Base-by-base conservation (phyloP, 2,888 invertebrate species). In the Drosophila helvetica region DNA sequence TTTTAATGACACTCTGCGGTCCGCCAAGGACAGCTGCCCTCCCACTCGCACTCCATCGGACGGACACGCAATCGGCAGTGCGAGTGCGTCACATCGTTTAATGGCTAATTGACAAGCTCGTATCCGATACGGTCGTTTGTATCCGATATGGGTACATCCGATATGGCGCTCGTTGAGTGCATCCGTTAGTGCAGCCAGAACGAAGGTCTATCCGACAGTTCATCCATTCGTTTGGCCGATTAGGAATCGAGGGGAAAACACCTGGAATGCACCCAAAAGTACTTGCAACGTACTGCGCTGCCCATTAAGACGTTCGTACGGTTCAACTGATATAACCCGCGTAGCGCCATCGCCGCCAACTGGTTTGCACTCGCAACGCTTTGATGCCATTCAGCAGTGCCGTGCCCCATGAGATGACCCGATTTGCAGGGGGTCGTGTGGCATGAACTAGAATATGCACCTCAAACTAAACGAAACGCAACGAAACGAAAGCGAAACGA, bases 361-460 rank as follows among this genome's bases (percentile, higher is more conserved):
- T 38, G 5, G 6, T 38, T 38, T 38, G 38, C 38, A 38, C 38
- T 38, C 38, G 38, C 38, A 38, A 15, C 38, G 38, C 38, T 38
- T 38, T 38, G 38, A 38, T 38, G 33, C 47, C 47, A 52, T 25
- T 27, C 27, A 27, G 27, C 27, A 1, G 27, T 27, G 27, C 8
- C 27, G 22, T 52, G 38, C 53, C 10, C 19, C 53, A 22, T 9
- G 8, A n/a, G n/a, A 30, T 47, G 47, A 17, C 25, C 47, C 18
- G 18, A 15, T 17, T 43, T 9, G 5, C 27, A 22, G 27, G 15
- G 7, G n/a, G 38, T 38, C n/a, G 38, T n/a, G 15, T 38, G n/a
- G 15, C n/a, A 38, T 15, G 38, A 38, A 25, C 48, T 54, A 18
- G 19, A 55, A 33, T 30, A 59, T 56, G n/a, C 62, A 72, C 54